These are phyloP conservation scores for Ctenochaetus hawaiiensis DNA, from an alignment of 2,797 vertebrate species.

Conservation along the genomic window DNA sequence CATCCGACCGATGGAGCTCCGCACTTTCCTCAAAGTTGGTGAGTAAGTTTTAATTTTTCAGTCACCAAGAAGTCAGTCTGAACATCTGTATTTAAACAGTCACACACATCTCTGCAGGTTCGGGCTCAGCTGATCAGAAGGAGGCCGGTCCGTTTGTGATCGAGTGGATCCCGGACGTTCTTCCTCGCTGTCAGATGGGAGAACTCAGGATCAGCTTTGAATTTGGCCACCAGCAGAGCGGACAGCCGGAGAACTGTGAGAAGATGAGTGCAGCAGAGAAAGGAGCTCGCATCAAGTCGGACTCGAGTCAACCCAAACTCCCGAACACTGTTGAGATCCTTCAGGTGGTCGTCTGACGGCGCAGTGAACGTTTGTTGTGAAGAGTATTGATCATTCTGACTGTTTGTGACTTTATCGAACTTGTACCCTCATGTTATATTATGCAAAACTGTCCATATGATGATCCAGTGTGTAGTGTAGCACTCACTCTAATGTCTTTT, in stretches of 20 bases:
- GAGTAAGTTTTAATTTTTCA: slow-evolving; percentile 52
- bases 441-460: slow-evolving; percentile 20
- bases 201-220: slow-evolving; percentile 92
- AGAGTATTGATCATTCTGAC: background rate
- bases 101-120: slow-evolving; percentile 74
- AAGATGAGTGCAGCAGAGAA: slow-evolving; percentile 27
- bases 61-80: background rate
- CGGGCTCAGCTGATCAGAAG: slow-evolving; percentile 86
- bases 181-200: slow-evolving; percentile 90
- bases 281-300: slow-evolving; percentile 36
- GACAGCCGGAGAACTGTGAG: slow-evolving; percentile 81
- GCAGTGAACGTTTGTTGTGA: background rate
- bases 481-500: background rate
- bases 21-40: slow-evolving; percentile 96
- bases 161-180: slow-evolving; percentile 93
- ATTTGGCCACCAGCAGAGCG: slow-evolving; percentile 90
- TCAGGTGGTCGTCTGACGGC: slow-evolving; percentile 49
- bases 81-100: background rate
- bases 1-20: slow-evolving; percentile 91
- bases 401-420: background rate
- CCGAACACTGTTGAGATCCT: slow-evolving; percentile 42
- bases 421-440: slow-evolving; percentile 7
- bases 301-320: slow-evolving; percentile 45
- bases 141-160: slow-evolving; percentile 91
- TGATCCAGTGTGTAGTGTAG: background rate